These are phyloP conservation scores for Corythaixoides concolor DNA, from an alignment of 2,113 vertebrate genomes.

Conservation along the genomic window DNA sequence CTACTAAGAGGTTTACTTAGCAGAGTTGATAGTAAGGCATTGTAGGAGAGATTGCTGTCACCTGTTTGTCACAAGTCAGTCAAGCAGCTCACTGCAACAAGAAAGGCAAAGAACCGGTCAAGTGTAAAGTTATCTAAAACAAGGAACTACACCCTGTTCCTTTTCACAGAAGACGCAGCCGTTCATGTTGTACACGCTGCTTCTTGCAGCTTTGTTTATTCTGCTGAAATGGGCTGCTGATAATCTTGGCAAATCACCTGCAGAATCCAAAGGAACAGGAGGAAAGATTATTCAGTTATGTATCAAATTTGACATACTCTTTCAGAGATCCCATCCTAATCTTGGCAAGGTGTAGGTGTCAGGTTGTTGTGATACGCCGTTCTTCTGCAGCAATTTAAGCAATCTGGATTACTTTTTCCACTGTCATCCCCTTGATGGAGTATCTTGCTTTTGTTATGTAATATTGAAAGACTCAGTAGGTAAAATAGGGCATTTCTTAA, in stretches of 20 bases:
- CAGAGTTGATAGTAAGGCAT: background rate
- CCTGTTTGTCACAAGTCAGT: background rate
- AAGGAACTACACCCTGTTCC: background rate
- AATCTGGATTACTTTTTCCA: background rate
- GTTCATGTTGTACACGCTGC: rapidly evolving
- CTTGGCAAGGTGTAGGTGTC: background rate
- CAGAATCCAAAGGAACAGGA: background rate
- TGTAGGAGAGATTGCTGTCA: background rate
- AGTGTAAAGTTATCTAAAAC: constrained; percentile 2
- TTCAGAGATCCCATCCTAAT: background rate
- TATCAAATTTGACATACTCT: background rate
- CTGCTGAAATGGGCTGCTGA: background rate
- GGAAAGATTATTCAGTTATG: background rate
- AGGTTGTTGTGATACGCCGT: background rate
- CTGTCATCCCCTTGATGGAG: background rate
- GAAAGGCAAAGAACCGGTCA: background rate
- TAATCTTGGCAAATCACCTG: background rate
- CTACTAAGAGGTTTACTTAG: background rate
- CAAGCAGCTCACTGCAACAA: background rate
- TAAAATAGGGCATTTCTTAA: background rate
- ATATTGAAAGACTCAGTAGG: background rate
- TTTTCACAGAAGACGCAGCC: background rate
- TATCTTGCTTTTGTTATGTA: background rate
- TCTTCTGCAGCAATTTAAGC: background rate
- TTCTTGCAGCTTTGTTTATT: background rate